Conservation (phyloP, 2,113 vertebrate species). For the Ophiodon elongatus region DNA sequence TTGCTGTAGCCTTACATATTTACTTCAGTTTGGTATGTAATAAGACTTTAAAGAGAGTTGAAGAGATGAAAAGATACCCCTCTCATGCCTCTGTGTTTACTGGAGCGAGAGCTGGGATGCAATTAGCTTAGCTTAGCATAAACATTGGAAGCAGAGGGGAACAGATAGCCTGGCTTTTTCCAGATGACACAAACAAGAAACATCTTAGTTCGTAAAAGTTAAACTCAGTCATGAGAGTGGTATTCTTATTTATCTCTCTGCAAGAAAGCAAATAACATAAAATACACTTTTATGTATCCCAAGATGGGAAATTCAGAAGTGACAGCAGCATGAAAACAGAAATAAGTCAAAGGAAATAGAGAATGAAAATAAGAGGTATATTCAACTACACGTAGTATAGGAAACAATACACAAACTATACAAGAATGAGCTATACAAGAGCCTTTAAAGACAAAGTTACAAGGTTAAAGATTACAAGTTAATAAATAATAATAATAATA, state of each 20-base stretch:
- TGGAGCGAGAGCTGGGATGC: not conserved
- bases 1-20: not conserved
- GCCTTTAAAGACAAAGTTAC: too few species aligned
- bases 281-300: not conserved
- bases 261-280: not conserved
- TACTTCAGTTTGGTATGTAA: not conserved
- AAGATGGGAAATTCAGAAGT: not conserved
- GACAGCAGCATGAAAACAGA: too few species aligned
- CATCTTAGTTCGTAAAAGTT: not conserved
- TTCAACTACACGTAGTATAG: too few species aligned
- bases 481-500: not conserved
- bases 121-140: not conserved
- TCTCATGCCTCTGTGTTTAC: not conserved
- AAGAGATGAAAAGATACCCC: not conserved
- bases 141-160: not conserved
- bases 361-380: too few species aligned
- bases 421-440: too few species aligned
- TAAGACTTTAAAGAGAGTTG: not conserved
- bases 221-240: not conserved
- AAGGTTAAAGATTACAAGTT: not conserved
- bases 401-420: too few species aligned
- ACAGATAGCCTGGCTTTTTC: not conserved
- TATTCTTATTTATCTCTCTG: not conserved
- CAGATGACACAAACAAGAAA: constrained; percentile 1
- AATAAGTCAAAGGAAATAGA: too few species aligned